phyloP scores from a whole-genome alignment of 1,140 invertebrate genomes.

The Laupala kohalensis region DNA sequence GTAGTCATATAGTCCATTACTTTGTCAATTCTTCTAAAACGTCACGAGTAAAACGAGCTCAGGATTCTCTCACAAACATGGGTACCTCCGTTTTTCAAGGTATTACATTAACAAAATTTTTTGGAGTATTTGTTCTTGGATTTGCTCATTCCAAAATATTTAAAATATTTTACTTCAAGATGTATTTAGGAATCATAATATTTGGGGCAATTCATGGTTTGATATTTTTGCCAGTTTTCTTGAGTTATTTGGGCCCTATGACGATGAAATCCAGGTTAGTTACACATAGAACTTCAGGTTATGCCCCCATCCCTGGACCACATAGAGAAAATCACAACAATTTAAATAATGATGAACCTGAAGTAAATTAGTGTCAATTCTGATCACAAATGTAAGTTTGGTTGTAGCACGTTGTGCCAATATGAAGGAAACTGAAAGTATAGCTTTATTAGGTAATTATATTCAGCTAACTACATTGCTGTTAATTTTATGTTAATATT shows the following conservation, averaged over 20 bases:
- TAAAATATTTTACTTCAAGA: slow-evolving; percentile 93
- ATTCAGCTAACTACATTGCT: too few species aligned
- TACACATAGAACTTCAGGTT: too few species aligned
- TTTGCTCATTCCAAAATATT: slow-evolving; percentile 97
- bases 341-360: too few species aligned
- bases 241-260: not conserved
- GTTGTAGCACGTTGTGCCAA: too few species aligned
- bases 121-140: slow-evolving; percentile 83
- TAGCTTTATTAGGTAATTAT: too few species aligned
- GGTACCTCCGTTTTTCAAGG: slow-evolving; percentile 86
- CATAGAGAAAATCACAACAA: too few species aligned
- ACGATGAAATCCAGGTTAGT: not conserved
- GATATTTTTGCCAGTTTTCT: not conserved
- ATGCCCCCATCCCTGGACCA: too few species aligned
- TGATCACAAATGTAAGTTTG: too few species aligned
- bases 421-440: too few species aligned
- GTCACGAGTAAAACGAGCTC: slow-evolving; percentile 46
- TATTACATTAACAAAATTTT: slow-evolving; percentile 93
- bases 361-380: too few species aligned
- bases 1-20: slow-evolving; percentile 74
- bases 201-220: not conserved
- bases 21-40: slow-evolving; percentile 51
- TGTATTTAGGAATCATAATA: slow-evolving; percentile 47
- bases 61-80: slow-evolving; percentile 58
- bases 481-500: too few species aligned